Evolutionary conservation across 53 echinoderm and acorn worm species (phyloP), one percentile per base, ranked within the genome.

Genomic region (Hippasteria phrygiana): DNA sequence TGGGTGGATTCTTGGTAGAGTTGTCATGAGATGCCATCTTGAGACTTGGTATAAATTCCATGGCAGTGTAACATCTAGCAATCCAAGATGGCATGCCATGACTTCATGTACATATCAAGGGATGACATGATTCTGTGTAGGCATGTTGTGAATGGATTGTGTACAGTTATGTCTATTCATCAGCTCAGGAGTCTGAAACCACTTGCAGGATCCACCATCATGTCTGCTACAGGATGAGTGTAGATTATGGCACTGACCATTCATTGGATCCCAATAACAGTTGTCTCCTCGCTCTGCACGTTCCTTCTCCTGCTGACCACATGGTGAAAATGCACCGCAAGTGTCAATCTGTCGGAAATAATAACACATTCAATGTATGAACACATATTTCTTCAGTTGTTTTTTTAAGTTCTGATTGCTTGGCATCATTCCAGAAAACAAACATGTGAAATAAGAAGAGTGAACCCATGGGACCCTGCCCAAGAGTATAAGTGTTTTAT

Each of bases 191-290:
- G 85, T 85, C 10, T 71, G 69, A 50, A 85, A 85, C 85, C 85
- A 85, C 28, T 70, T 85, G 70, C 85, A 85, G 20, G 70, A 4
- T 17, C 85, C 85, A 29, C 85, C 85, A 22, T 85, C 85, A 35
- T 85, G 85, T 51, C 51, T 85, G 33, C 20, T 87, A 43, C 95
- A 95, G 14, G 95, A 87, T 11, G 95, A 88, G 43, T 92, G 91
- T 43, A 93, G 88, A 69, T 93, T 95, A 39, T 89, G 74, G 50
- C 95, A 95, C 13, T 72, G 81, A 27, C 93, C 91, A 8, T 89
- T 74, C 91, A 91, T 93, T n/a, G 95, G 89, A 41, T 95, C 90
- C 95, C 95, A 95, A 12, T 81, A 83, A 46, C 95, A 95, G 47
- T 80, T 85, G 14, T 85, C 85, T 1, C 85, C 85, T 51, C n/a